These are phyloP conservation scores for Ophraella communa DNA, from an alignment of 2,888 invertebrate genomes.

Conservation along the genomic window DNA sequence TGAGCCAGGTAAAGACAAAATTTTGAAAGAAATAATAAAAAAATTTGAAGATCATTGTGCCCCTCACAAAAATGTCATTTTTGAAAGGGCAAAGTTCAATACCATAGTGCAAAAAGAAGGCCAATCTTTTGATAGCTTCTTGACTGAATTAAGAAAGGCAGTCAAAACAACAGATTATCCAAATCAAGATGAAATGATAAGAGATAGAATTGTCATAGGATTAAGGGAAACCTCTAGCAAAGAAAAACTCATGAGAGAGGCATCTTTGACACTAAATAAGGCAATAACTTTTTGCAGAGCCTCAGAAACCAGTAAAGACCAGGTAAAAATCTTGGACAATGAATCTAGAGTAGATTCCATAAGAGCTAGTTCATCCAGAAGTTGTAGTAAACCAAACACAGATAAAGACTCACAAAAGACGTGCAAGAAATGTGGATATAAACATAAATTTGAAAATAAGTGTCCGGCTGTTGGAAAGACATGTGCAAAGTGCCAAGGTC, in stretches of 20 bases:
- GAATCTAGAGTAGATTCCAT: neutral
- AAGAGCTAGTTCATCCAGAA: constrained; percentile 9
- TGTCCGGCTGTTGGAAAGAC: constrained; percentile 10
- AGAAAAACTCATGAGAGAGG: constrained; percentile 18
- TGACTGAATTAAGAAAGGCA: constrained; percentile 42
- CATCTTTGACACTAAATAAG: constrained; percentile 11
- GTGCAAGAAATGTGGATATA: too few relatives aligned
- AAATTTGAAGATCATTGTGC: too few relatives aligned
- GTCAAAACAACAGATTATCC: constrained; percentile 42
- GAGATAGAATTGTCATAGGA: constrained; percentile 44
- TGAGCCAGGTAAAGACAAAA: too few relatives aligned
- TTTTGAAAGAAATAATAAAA: too few relatives aligned
- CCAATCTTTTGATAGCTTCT: constrained; percentile 34
- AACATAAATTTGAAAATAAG: too few relatives aligned
- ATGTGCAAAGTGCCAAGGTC: constrained; percentile 17
- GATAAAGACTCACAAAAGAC: too few relatives aligned
- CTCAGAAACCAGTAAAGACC: too few relatives aligned
- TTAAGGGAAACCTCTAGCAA: constrained; percentile 32
- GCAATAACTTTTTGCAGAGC: constrained; percentile 2
- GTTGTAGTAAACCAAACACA: constrained; percentile 4
- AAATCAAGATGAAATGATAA: constrained; percentile 40
- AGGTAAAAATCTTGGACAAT: neutral
- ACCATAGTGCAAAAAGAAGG: too few relatives aligned
- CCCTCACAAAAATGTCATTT: too few relatives aligned
- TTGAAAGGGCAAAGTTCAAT: too few relatives aligned